Percentiles rank a stretch among this genome's conserved stretches.
Conservation (phyloP, 2,113 vertebrate species). For the Formicarius rufipectus region DNA sequence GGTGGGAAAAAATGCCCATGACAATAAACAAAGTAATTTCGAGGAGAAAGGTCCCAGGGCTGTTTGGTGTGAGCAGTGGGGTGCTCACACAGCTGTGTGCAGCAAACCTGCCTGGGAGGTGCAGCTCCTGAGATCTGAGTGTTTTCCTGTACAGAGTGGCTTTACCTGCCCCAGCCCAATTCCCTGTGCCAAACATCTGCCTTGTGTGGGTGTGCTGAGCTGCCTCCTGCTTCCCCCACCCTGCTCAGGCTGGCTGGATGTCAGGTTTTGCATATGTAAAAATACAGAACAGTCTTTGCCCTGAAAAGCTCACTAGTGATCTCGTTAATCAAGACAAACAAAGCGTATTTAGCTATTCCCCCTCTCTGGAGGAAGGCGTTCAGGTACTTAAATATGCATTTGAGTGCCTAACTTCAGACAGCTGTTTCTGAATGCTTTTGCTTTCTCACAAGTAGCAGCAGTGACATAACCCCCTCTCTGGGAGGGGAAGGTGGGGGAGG, state of each 20-base stretch:
- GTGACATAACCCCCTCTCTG: not conserved
- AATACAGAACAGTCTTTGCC: constrained; percentile 49
- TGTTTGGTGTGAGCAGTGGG: not conserved
- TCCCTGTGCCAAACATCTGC: not conserved
- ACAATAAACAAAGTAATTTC: not conserved
- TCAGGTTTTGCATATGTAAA: constrained; percentile 54
- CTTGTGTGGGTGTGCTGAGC: not conserved
- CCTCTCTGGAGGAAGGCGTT: constrained; percentile 17
- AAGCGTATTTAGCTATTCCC: constrained; percentile 44
- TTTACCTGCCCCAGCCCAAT: not conserved
- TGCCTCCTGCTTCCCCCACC: not conserved
- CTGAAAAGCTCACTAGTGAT: constrained; percentile 60
- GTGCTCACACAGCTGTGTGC: not conserved
- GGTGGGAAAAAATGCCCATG: not conserved
- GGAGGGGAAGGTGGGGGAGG: not conserved
- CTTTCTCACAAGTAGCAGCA: not conserved
- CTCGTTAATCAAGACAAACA: constrained; percentile 68
- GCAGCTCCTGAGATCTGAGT: accelerated
- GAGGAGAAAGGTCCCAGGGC: not conserved
- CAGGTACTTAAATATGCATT: constrained; percentile 56
- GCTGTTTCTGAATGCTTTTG: constrained; percentile 2
- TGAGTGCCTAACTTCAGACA: constrained; percentile 38
- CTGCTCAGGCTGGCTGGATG: constrained; percentile 39
- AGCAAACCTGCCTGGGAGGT: not conserved
- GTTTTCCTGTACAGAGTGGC: not conserved